phyloP scores from a whole-genome alignment of 2,888 invertebrate species.

The Gortyna flavago region DNA sequence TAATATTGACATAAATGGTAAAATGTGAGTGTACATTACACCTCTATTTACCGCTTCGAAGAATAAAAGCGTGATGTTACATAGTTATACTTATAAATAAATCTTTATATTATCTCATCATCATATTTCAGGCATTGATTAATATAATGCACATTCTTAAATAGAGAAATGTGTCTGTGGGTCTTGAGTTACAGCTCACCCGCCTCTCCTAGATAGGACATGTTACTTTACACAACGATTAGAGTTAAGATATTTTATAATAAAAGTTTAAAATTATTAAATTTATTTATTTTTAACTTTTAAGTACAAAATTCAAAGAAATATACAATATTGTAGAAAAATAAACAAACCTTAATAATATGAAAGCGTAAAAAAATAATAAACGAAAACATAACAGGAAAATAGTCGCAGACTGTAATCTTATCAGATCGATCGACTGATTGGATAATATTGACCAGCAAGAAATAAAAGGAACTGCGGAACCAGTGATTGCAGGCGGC shows the following conservation, averaged over 20 bases:
- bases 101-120: too few species aligned
- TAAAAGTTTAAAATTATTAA: too few species aligned
- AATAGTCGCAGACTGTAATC: background rate
- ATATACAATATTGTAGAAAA: background rate
- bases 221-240: too few species aligned
- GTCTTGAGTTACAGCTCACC: too few species aligned
- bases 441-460: constrained; percentile 22
- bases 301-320: too few species aligned
- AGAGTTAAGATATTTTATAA: too few species aligned
- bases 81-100: too few species aligned
- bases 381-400: background rate
- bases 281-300: too few species aligned
- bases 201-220: too few species aligned
- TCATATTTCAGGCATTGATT: too few species aligned
- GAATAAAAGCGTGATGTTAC: background rate
- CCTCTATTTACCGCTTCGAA: background rate
- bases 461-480: constrained; percentile 9
- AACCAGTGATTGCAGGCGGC: background rate
- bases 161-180: background rate
- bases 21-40: background rate
- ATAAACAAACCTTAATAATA: background rate
- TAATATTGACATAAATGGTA: background rate
- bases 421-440: constrained; percentile 7
- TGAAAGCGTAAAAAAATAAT: background rate
- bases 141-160: too few species aligned